Base-by-base conservation (phyloP, 2,888 invertebrate genomes). In the Volucella zonaria region DNA sequence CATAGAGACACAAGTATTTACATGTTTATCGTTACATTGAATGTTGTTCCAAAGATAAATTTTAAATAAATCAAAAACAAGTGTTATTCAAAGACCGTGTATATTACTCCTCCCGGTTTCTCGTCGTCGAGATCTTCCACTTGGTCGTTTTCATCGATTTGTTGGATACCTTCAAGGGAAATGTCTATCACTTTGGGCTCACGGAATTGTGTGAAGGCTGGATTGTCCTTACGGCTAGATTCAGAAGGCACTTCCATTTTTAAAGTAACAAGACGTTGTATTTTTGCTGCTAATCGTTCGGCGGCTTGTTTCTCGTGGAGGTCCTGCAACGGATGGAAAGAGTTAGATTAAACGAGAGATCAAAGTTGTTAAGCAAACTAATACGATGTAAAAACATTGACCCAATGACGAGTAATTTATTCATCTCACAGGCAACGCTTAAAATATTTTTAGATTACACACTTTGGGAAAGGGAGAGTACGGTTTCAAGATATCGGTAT, bases 231-330 rank as follows among this genome's bases (percentile, higher is more conserved):
- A 0, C 89, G 71, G 8, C 86, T 66, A 0, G 87, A 78, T 4
- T 87, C 88, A 0, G 82, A 81, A 0, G 91, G 90, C 23, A 91
- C 18, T 52, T 76, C 52, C 8, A 87, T 78, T 64, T 87, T 83
- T 12, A 74, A 59, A 18, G 77, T 66, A 15, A 51, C 75, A 3
- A 87, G 59, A 15, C 88, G 88, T 71, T 85, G 80, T 6, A 70
- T 23, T 87, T 73, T 88, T 15, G 87, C 88, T 11, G 89, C 87
- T 45, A 92, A 76, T 1, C 92, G 89, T 23, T 90, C 88, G 6
- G 89, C 88, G 1, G 90, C 91, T 77, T 91, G 92, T 76, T 89
- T 87, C 62, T 90, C 87, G 68, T 90, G 90, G 1, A 91, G 66
- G 58, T 89, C 87, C 91, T 91, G 52, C 14, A 86, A 64, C 61